phyloP scores from a whole-genome alignment of 2,888 invertebrate species.

The Chorisops tibialis region DNA sequence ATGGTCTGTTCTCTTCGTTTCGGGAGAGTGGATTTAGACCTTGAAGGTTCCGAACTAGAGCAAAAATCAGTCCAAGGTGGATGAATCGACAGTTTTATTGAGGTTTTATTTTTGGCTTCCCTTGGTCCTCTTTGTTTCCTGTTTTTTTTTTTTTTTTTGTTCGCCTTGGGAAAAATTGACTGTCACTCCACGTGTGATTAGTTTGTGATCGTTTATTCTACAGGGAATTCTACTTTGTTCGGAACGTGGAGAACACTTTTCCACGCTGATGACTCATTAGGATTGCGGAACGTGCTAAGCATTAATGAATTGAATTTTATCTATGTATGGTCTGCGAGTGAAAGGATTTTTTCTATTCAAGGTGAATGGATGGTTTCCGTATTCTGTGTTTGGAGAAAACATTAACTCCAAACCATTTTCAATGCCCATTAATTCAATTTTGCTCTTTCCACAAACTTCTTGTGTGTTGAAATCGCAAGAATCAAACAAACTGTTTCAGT shows the following conservation, averaged over 20 bases:
- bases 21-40: too few relatives aligned
- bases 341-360: too few relatives aligned
- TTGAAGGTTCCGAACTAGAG: background rate
- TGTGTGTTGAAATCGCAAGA: too few relatives aligned
- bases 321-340: background rate
- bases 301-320: constrained; percentile 20
- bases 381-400: too few relatives aligned
- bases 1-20: background rate
- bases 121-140: too few relatives aligned
- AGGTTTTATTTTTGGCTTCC: constrained; percentile 19
- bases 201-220: constrained; percentile 15
- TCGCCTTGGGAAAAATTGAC: constrained; percentile 10
- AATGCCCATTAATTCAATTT: too few relatives aligned
- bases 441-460: too few relatives aligned
- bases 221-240: too few relatives aligned
- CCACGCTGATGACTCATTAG: constrained; percentile 21
- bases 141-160: background rate
- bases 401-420: too few relatives aligned
- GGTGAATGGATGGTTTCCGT: too few relatives aligned
- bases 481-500: too few relatives aligned
- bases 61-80: background rate
- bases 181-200: constrained; percentile 15
- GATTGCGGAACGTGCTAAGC: constrained; percentile 22
- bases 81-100: constrained; percentile 13
- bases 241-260: constrained; percentile 9